Percentiles rank a stretch among this genome's conserved stretches.
phyloP scores from a whole-genome alignment of 1,140 invertebrate species.

The Aphelenchoides avenae region DNA sequence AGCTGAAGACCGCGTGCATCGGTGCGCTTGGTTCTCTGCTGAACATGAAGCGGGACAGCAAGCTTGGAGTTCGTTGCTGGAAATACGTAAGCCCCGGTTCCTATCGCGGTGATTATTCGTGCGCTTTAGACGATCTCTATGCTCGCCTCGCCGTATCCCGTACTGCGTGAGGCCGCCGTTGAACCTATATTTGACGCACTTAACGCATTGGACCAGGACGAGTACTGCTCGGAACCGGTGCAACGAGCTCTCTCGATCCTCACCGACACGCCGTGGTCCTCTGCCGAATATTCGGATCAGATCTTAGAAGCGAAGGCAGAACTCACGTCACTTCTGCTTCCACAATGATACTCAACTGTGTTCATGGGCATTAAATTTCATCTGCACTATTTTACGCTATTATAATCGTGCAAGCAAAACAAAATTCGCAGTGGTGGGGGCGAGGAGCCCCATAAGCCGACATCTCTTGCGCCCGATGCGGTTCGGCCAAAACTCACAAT shows the following conservation, averaged over 20 bases:
- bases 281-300: no score
- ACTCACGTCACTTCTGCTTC: no score
- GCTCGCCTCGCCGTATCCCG: conserved; percentile 30
- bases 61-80: conserved; percentile 10
- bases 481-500: no score
- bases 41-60: conserved; percentile 19
- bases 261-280: conserved; percentile 5
- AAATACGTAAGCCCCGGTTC: conserved; percentile 14
- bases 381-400: no score
- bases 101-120: not conserved
- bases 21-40: conserved; percentile 25
- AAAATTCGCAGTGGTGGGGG: no score
- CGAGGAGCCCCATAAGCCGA: no score
- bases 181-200: conserved; percentile 35
- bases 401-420: no score
- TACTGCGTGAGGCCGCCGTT: conserved; percentile 24
- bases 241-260: conserved; percentile 9
- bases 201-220: conserved; percentile 9
- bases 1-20: conserved; percentile 26
- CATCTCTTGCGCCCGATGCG: no score
- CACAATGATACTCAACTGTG: no score
- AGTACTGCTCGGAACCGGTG: not conserved
- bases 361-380: no score
- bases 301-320: no score
- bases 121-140: conserved; percentile 35